phyloP scores from a whole-genome alignment of 2,113 vertebrate genomes.

The Aptenodytes patagonicus region DNA sequence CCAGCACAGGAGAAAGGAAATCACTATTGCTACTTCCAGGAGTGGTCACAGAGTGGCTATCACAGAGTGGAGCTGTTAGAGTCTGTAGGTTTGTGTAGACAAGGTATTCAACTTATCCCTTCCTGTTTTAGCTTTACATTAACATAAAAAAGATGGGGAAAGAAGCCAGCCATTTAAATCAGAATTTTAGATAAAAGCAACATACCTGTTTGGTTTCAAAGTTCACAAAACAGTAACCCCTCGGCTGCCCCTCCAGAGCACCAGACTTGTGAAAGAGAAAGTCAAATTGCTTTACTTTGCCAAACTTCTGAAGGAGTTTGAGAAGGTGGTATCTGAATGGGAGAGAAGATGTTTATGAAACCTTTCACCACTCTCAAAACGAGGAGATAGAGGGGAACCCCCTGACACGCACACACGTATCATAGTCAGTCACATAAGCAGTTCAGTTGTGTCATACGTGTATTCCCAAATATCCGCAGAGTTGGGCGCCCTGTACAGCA shows the following conservation, averaged over 20 bases:
- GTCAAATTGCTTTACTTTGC: slow-evolving; percentile 96
- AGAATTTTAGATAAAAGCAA: background rate
- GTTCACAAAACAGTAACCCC: slow-evolving; percentile 98
- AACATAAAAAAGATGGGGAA: background rate
- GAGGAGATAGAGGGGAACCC: background rate
- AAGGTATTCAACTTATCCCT: background rate
- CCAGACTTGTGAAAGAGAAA: slow-evolving; percentile 98
- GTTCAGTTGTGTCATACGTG: background rate
- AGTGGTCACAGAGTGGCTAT: background rate
- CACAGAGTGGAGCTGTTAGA: background rate
- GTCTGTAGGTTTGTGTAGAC: background rate
- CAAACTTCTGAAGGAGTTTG: slow-evolving; percentile 96
- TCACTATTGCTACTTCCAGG: background rate
- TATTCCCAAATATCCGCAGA: background rate
- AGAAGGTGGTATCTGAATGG: slow-evolving; percentile 88
- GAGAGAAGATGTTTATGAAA: background rate
- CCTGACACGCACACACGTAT: accelerated
- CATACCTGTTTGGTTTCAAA: slow-evolving; percentile 94
- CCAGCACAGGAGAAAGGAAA: background rate
- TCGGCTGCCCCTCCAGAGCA: slow-evolving; percentile 92
- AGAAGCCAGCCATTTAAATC: background rate
- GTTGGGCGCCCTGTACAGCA: background rate
- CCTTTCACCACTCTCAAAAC: background rate
- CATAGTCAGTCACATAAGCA: background rate
- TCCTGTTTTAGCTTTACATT: background rate